Conservation (phyloP, 2,797 vertebrate species). For the Meda fulgida region DNA sequence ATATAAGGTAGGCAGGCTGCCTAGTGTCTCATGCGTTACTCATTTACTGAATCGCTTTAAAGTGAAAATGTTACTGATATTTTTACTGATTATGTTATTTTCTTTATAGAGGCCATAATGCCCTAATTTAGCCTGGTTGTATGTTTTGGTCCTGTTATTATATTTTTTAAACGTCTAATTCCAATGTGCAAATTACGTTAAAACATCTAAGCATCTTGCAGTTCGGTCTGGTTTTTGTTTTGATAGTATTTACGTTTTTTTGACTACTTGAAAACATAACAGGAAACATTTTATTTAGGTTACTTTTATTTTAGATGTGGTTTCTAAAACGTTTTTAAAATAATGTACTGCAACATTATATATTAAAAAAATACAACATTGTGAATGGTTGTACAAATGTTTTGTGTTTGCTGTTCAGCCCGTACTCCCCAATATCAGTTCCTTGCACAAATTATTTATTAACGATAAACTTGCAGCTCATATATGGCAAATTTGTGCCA, state of each 20-base stretch:
- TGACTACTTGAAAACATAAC: not conserved
- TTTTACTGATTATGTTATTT: not conserved
- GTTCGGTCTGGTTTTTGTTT: not conserved
- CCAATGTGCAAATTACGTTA: not conserved
- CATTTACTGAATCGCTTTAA: not conserved
- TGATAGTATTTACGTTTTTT: too few species aligned
- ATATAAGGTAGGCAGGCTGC: not conserved
- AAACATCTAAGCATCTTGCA: not conserved
- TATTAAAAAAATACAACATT: not conserved
- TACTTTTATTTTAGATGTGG: not conserved
- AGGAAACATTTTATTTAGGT: not conserved
- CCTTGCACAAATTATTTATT: not conserved
- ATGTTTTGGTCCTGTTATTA: too few species aligned
- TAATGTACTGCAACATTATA: not conserved
- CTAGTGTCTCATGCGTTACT: not conserved
- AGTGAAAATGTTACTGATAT: not conserved
- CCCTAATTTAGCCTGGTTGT: too few species aligned
- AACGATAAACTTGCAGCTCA: not conserved
- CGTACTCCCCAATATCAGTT: not conserved
- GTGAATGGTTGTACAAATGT: not conserved
- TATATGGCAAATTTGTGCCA: slow-evolving; percentile 2
- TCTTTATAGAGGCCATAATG: not conserved
- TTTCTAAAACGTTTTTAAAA: not conserved
- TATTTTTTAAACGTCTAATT: too few species aligned
- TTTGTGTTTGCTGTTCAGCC: not conserved